These are phyloP conservation scores for Temnothorax unifasciatus DNA, from an alignment of 2,888 invertebrate species.

Conservation along the genomic window DNA sequence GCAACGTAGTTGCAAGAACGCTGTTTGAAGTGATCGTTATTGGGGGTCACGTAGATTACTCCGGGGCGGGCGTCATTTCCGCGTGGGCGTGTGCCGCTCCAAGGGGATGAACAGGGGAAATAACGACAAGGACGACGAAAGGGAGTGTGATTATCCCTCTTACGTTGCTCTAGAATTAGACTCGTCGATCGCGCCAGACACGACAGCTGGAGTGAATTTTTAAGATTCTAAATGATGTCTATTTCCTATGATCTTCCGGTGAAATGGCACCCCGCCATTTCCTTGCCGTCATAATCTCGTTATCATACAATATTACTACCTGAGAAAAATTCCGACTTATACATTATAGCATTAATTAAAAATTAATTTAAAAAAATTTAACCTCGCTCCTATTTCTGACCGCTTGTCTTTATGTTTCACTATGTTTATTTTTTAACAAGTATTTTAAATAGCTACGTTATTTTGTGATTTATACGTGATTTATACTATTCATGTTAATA, in stretches of 20 bases:
- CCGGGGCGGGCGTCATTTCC: constrained; percentile 84
- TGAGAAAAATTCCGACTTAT: not conserved
- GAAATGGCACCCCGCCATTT: constrained; percentile 40
- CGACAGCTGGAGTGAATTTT: constrained; percentile 76
- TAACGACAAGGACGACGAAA: constrained; percentile 74
- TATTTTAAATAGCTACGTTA: not conserved
- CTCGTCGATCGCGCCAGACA: constrained; percentile 70
- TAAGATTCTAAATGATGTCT: constrained; percentile 72
- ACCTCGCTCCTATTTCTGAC: not conserved
- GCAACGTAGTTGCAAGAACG: constrained; percentile 67
- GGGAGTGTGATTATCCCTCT: constrained; percentile 63
- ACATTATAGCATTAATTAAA: not conserved
- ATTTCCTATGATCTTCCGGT: constrained; percentile 70
- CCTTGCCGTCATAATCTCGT: not conserved
- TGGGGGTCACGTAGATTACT: constrained; percentile 70
- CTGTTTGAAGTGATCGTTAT: constrained; percentile 72
- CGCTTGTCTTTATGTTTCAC: not conserved
- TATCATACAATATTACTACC: not conserved
- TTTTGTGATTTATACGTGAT: not conserved
- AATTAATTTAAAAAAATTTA: too few species aligned
- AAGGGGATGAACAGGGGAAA: constrained; percentile 68
- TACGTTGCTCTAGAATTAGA: constrained; percentile 66
- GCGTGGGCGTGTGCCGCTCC: constrained; percentile 82
- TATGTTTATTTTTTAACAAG: not conserved
- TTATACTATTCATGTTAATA: not conserved